Percentiles rank a stretch among this genome's conserved stretches.
Conservation (phyloP, 2,888 invertebrate species). For the Melanophora roralis region DNA sequence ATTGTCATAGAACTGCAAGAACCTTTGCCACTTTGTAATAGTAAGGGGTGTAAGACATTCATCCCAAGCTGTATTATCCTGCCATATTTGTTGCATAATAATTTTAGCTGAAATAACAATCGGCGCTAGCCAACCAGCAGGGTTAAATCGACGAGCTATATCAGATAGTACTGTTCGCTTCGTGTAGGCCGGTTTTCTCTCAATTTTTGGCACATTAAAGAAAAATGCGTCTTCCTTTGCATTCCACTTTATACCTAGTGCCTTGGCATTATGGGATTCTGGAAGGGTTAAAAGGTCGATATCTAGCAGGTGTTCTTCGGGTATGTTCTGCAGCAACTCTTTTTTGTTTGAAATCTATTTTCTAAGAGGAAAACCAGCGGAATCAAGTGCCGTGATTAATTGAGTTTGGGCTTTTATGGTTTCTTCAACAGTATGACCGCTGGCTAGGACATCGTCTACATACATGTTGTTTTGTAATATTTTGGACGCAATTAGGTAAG, state of each 20-base stretch:
- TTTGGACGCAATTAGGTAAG: background rate
- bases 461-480: background rate
- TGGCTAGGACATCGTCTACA: background rate
- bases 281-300: background rate
- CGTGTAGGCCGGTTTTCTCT: background rate
- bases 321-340: background rate
- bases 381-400: background rate
- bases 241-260: background rate
- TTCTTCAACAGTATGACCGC: background rate
- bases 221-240: constrained; percentile 6
- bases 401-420: background rate
- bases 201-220: background rate
- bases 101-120: background rate
- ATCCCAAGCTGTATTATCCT: constrained; percentile 2
- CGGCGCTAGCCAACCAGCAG: background rate
- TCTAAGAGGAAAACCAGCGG: too few relatives aligned
- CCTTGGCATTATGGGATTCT: background rate
- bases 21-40: background rate
- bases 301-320: too few relatives aligned
- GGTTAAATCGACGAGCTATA: background rate
- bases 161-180: constrained; percentile 5
- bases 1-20: constrained; percentile 1
- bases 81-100: constrained; percentile 11
- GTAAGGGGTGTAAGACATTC: constrained; percentile 3
- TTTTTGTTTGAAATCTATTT: background rate